Base-by-base conservation (phyloP, 2,888 invertebrate genomes). In the Strigamia crassipes region DNA sequence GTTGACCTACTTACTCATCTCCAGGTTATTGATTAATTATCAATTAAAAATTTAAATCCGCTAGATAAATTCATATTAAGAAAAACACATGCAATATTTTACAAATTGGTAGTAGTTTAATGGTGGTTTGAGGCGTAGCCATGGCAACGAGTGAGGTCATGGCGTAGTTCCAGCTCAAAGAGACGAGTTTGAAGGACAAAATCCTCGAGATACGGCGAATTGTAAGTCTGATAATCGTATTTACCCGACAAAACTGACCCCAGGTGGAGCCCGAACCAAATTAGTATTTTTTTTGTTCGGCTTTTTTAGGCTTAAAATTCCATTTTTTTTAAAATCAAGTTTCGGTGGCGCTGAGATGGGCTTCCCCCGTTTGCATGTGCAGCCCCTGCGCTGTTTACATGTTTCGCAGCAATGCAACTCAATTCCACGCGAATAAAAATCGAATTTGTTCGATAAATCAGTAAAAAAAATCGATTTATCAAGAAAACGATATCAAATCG, bases 121-220 rank as follows among this genome's bases (percentile, higher is more conserved):
- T 66, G 66, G 66, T 66, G 66, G 66, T 23, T 10, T 8, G 27
- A 66, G 10, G 66, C 66, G 66, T 66, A 13, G 27, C 31, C 27
- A 66, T 66, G 66, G 31, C 9, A 66, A 66, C 66, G 1, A 66
- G 27, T 66, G 66, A 66, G 66, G 66, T 27, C 66, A 66, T 66
- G 66, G 66, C 66, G 66, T 66, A 66, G 66, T 66, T 66, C 66
- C 66, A 66, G 66, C 66, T 51, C 1, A 23, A 15, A 23, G 66
- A 27, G 31, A 66, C 66, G 31, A 66, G 66, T 66, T 66, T 66
- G 66, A 66, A 66, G 66, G 66, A 66, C 66, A 27, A 66, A 66
- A 66, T 66, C 66, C 27, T 66, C 13, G 27, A 66, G 66, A 66
- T 66, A 66, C 18, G n/a, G 51, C 18, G 8, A 51, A 51, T 4